Evolutionary conservation across 2,113 vertebrate species (phyloP).

Genomic region (Odocoileus hemionus): DNA sequence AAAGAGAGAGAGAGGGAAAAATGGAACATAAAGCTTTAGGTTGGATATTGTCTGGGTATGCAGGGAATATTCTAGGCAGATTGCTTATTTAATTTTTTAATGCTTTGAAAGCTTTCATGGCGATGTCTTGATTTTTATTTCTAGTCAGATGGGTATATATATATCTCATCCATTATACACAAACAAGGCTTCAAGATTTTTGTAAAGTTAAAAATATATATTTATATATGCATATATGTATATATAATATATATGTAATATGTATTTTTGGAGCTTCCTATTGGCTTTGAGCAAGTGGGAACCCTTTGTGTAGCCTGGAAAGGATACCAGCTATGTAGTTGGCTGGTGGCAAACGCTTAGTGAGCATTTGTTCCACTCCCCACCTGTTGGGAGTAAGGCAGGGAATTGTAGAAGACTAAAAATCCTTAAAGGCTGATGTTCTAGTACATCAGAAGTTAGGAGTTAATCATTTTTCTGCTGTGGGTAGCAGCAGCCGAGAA

Average conservation of each 20-base stretch:
- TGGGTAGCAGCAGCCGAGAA: conserved; percentile 48
- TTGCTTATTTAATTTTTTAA: conserved; percentile 64
- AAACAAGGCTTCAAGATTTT: background rate
- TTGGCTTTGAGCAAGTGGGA: background rate
- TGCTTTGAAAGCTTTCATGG: conserved; percentile 55
- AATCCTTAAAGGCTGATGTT: background rate
- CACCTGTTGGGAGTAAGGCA: background rate
- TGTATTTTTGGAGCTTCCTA: background rate
- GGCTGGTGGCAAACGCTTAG: background rate
- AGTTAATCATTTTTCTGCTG: conserved; percentile 48
- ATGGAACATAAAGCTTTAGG: conserved; percentile 27
- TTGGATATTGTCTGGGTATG: conserved; percentile 53
- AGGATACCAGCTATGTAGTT: background rate
- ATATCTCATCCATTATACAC: background rate
- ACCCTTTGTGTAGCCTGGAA: background rate
- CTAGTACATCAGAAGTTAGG: conserved; percentile 32
- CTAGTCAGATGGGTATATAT: background rate
- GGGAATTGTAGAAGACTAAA: background rate
- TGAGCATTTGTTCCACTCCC: background rate
- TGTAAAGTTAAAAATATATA: background rate
- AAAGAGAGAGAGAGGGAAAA: background rate
- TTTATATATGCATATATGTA: background rate
- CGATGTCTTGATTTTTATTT: conserved; percentile 40
- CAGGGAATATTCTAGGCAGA: conserved; percentile 36
- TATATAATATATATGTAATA: background rate